Base-by-base conservation (phyloP, 2,113 vertebrate species). In the Ochotona curzoniae region DNA sequence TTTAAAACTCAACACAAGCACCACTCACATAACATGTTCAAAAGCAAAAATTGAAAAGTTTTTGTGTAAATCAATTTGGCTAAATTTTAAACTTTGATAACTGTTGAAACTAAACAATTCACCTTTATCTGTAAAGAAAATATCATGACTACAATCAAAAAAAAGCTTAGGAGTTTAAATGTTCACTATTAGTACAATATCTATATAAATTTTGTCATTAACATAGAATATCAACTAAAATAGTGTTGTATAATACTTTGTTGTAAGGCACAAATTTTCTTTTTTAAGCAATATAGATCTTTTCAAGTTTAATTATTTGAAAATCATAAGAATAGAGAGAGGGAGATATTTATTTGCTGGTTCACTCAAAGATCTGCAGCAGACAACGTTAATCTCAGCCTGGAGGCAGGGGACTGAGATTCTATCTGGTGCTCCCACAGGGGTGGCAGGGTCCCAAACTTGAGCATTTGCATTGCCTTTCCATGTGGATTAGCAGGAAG, bases 171-270 rank as follows among this genome's bases (percentile, higher is more conserved):
- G 71, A 78, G 71, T 14, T 2, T 28, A 60, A 94, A 74, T 92
- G 9, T 7, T 18, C 10, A 35, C 2, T 47, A 7, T 69, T 84
- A 78, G 75, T 60, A 17, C 57, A 63, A 73, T 20, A 90, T 8
- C 70, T 83, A 76, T 80, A 63, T 60, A 93, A 93, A 76, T 64
- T 69, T 75, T 54, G 35, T 23, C 69, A 90, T 84, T 35, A 71
- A 49, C 28, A 74, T 70, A 28, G 35, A 32, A 5, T 1, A 47
- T 60, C 47, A 87, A 60, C 74, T 90, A 17, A 88, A 90, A 49
- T 30, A 61, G n/a, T 61, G n/a, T 51, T 83, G 3, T 3, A 23
- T n/a, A 47, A 87, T 61, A 26, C 4, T 17, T 8, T 26, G 30
- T 20, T 69, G 9, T 32, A 28, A 75, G 9, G 1, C 8, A 64